phyloP scores from a whole-genome alignment of 1,140 invertebrate genomes.

The Acromyrmex echinatior region DNA sequence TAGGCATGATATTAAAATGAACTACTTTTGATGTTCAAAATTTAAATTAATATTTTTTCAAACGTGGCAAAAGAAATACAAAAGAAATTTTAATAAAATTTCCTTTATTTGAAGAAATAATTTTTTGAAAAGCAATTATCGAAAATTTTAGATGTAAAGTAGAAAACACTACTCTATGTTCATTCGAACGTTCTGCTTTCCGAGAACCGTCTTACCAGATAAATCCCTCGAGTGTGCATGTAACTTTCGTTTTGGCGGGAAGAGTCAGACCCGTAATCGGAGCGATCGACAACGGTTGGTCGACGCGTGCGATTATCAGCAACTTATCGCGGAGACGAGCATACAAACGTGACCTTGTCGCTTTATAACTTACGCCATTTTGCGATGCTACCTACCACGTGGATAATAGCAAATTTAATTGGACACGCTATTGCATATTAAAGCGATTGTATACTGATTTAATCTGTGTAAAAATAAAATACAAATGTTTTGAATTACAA shows the following conservation, averaged over 20 bases:
- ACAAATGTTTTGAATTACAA: too few relatives aligned
- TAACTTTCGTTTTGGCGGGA: constrained; percentile 23
- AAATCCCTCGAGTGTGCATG: background rate
- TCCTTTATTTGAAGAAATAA: background rate
- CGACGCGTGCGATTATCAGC: constrained; percentile 68
- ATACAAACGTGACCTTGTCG: constrained; percentile 81
- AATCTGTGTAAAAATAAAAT: too few relatives aligned
- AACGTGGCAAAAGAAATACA: background rate
- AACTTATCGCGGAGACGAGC: constrained; percentile 77
- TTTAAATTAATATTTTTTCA: background rate
- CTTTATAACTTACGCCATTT: constrained; percentile 78
- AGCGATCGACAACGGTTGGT: constrained; percentile 64
- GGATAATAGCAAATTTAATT: constrained; percentile 30
- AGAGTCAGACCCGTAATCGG: constrained; percentile 46
- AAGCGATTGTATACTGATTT: too few relatives aligned
- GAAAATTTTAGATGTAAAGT: background rate
- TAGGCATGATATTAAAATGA: background rate
- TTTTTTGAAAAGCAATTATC: background rate
- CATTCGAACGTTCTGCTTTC: background rate
- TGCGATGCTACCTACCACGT: constrained; percentile 73
- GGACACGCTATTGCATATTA: too few relatives aligned
- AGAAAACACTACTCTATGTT: background rate
- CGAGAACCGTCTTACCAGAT: background rate
- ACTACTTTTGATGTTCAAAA: background rate
- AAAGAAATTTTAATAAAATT: background rate